Base-by-base conservation (phyloP, 64 coral and sea anemone genomes). In the Montipora efflorescens region DNA sequence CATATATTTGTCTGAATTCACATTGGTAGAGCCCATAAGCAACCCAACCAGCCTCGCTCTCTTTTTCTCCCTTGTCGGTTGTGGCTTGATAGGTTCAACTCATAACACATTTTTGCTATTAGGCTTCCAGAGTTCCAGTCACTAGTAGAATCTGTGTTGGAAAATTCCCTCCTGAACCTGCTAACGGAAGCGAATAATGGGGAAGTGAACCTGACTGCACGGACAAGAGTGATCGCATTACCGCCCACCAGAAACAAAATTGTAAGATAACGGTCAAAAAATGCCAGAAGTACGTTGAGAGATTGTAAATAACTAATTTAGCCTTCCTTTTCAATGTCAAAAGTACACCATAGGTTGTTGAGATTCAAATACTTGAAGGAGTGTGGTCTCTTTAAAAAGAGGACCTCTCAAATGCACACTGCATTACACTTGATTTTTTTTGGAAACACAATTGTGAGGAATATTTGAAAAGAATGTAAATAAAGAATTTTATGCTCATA, bases 91-190 rank as follows among this genome's bases (percentile, higher is more conserved):
- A 36, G 36, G 36, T 36, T 36, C 1, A 36, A 36, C 36, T 36
- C 36, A 36, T 36, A 36, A 36, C 36, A 36, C 36, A 36, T 36
- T 36, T 36, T 36, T 36, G 8, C 61, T 64, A 11, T 50, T 46
- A 99, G 97, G 19, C 94, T 96, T 44, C 87, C 97, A 2, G 97
- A 99, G 66, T 99, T 94, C 21, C 88, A 90, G 78, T 94, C 94
- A 16, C 43, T 99, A 46, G 77, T 96, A 15, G 97, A 99, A 87
- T 89, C 95, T 47, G 90, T 99, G 5, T 25, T 99, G 16, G 97
- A 99, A 67, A 99, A 99, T 76, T 92, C 94, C 0, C 53, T 99
- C 55, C 77, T 94, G 4, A 99, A 99, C 73, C 62, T 99, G 3
- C 67, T 96, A n/a, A 96, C 88, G 9, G 97, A 99, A 92, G 97